Evolutionary conservation across 2,888 invertebrate species (phyloP).

Genomic region (Cylloceria caligata): DNA sequence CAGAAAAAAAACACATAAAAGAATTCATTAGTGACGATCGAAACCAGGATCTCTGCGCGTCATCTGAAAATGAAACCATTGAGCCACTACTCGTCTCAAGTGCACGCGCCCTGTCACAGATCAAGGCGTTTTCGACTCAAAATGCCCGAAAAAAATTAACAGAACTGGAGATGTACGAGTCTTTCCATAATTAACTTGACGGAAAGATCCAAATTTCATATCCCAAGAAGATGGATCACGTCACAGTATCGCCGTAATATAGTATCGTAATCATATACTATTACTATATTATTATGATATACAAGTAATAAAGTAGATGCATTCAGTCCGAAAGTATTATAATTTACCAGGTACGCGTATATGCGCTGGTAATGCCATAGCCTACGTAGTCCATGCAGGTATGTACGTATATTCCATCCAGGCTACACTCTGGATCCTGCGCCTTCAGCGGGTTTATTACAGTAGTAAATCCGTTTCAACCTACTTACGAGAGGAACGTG

Average conservation of each 20-base stretch:
- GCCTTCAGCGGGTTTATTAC: conserved; percentile 66
- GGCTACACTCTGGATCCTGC: too few species aligned
- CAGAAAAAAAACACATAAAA: too few species aligned
- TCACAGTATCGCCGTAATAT: conserved; percentile 15
- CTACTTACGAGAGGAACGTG: conserved; percentile 48
- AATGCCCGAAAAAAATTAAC: neutral
- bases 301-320: conserved; percentile 40
- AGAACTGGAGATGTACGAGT: neutral
- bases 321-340: conserved; percentile 37
- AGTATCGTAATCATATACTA: conserved; percentile 8
- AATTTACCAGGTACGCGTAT: conserved; percentile 10
- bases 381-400: neutral
- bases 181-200: conserved; percentile 45
- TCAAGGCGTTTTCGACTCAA: conserved; percentile 12
- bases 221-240: conserved; percentile 52
- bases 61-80: too few species aligned
- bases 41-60: too few species aligned
- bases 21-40: too few species aligned
- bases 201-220: conserved; percentile 61
- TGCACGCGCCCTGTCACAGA: conserved; percentile 30
- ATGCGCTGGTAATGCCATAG: too few species aligned
- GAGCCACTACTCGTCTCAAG: too few species aligned
- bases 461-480: conserved; percentile 65
- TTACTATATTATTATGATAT: too few species aligned
- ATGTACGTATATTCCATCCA: conserved; percentile 40